phyloP scores from a whole-genome alignment of 2,888 invertebrate species.

The Hermodice carunculata region DNA sequence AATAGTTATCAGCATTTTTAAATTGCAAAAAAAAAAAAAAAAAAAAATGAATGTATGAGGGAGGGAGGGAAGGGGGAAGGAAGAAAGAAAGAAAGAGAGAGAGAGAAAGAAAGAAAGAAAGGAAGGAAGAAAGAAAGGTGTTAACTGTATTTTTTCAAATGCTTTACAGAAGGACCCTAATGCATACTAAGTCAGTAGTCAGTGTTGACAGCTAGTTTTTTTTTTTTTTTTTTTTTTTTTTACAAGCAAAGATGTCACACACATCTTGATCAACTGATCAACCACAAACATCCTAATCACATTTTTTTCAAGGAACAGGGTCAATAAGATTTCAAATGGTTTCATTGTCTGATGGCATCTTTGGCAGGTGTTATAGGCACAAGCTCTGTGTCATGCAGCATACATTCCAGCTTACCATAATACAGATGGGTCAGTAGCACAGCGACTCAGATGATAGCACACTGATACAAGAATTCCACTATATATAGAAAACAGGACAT shows the following conservation, averaged over 20 bases:
- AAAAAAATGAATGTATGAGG: no score
- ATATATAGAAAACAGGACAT: conserved; percentile 94
- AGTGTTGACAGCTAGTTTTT: no score
- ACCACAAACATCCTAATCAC: not conserved
- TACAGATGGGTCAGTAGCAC: conserved; percentile 90
- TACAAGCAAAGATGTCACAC: not conserved
- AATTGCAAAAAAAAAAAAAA: no score
- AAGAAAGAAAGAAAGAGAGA: no score
- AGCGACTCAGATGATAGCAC: conserved; percentile 92
- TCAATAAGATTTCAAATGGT: not conserved
- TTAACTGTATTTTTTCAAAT: no score
- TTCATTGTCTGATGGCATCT: not conserved
- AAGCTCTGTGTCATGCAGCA: not conserved
- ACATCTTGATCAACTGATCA: not conserved
- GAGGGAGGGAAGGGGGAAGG: no score
- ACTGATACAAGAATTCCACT: conserved; percentile 89
- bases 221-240: no score
- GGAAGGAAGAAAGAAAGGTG: no score
- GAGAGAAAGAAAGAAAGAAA: no score
- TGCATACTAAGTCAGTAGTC: no score
- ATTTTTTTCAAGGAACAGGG: not conserved
- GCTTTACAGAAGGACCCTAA: no score
- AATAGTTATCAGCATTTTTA: no score
- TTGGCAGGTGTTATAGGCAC: not conserved
- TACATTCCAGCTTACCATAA: conserved; percentile 93